These are phyloP conservation scores for Schlechtendalia chinensis DNA, from an alignment of 1,140 invertebrate species.

Conservation along the genomic window DNA sequence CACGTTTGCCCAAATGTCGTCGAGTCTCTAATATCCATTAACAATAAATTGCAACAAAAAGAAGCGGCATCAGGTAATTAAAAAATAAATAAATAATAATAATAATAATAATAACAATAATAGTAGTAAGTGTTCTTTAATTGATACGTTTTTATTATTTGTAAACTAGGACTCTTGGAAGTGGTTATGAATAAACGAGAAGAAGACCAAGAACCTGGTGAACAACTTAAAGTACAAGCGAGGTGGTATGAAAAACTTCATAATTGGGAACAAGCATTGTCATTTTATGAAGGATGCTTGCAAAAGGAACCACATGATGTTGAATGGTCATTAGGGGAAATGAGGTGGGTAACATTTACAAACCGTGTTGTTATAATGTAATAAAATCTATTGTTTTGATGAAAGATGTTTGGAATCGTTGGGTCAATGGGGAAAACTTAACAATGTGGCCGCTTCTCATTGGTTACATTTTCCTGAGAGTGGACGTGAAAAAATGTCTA, in stretches of 20 bases:
- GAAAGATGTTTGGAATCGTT: slow-evolving; percentile 84
- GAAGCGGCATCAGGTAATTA: slow-evolving; percentile 84
- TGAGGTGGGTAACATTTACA: slow-evolving; percentile 62
- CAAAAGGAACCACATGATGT: slow-evolving; percentile 63
- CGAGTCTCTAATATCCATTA: slow-evolving; percentile 93
- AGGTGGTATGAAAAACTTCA: slow-evolving; percentile 99
- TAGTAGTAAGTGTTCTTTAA: not conserved
- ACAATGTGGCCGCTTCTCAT: slow-evolving; percentile 72
- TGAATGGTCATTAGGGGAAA: slow-evolving; percentile 85
- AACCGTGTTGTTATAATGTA: not conserved
- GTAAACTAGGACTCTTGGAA: slow-evolving; percentile 28
- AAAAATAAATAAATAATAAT: no score
- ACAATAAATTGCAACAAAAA: slow-evolving; percentile 97
- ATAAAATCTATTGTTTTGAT: not conserved
- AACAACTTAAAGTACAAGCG: slow-evolving; percentile 80
- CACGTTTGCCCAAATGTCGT: slow-evolving; percentile 66
- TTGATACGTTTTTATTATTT: not conserved
- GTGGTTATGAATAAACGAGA: slow-evolving; percentile 44
- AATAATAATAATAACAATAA: not conserved
- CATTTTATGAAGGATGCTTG: slow-evolving; percentile 75
- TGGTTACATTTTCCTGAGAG: slow-evolving; percentile 73
- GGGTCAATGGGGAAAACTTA: slow-evolving; percentile 90
- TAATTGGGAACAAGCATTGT: slow-evolving; percentile 95
- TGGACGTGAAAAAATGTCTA: slow-evolving; percentile 77
- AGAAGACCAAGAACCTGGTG: slow-evolving; percentile 56